Base-by-base conservation (phyloP, 2,888 invertebrate genomes). In the Cheilosia variabilis region DNA sequence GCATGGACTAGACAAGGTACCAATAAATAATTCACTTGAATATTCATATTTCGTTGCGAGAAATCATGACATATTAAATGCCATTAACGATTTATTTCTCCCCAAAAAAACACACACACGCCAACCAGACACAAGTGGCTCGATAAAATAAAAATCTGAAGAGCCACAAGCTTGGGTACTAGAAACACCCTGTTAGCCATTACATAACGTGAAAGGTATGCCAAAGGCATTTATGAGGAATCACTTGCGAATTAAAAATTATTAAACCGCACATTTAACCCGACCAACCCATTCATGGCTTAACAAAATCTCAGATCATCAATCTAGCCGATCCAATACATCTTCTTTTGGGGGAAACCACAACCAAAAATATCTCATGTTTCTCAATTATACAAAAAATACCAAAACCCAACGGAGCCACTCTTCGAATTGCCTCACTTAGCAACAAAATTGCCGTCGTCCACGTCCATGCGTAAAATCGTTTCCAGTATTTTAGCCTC, bases 371-470 rank as follows among this genome's bases (percentile, higher is more conserved):
- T 37, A 17, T 22, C 37, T 58, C 69, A 71, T 78, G 19, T 31
- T 47, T 24, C 41, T 37, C 31, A 47, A 50, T 10, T 7, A 24
- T 4, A 55, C 53, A 55, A 73, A 34, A 73, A 62, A 45, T 5
- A 31, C 10, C 10, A 4, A 47, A 57, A 15, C 27, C 27, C 6
- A 1, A 72, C 41, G 55, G 22, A 62, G 37, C 62, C 53, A 47
- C 55, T 31, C 52, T 82, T 82, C 76, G 27, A 82, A 77, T 76
- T 82, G 77, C 76, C 77, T 22, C 60, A 66, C 41, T 82, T 55
- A 60, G 57, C 65, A 69, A 65, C 63, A 41, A 65, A 81, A 76
- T 69, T 71, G 65, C 57, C 47, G 52, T 15, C 9, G 31, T 9
- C 31, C 19, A 57, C 17, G 27, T 55, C 57, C 47, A 75, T 19